A percentile compares a stretch with the other conserved stretches of the same genome.
Conservation (phyloP, 2,797 vertebrate genomes). For the Adrianichthys oophorus region DNA sequence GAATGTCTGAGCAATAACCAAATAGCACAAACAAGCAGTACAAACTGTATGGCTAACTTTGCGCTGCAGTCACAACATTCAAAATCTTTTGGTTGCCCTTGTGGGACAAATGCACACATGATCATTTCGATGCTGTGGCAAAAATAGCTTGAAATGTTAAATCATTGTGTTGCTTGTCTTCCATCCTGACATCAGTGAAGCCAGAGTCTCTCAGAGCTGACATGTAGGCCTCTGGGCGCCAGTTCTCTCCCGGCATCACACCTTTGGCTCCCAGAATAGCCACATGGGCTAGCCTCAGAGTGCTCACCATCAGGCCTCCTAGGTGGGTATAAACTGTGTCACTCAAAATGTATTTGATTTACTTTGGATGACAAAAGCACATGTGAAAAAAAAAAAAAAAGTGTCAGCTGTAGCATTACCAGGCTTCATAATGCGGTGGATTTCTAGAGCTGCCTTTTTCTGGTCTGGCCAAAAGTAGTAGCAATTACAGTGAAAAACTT, state of each 20-base stretch:
- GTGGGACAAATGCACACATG: neutral
- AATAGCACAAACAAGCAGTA: no score
- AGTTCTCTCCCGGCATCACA: conserved; percentile 55
- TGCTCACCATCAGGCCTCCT: conserved; percentile 75
- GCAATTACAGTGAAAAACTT: conserved; percentile 81
- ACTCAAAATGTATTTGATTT: neutral
- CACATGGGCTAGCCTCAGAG: conserved; percentile 46
- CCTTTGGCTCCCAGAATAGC: conserved; percentile 33
- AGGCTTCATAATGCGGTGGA: conserved; percentile 79
- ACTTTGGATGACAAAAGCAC: neutral
- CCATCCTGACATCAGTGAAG: conserved; percentile 69
- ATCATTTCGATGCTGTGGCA: conserved; percentile 67
- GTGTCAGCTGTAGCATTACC: conserved; percentile 38
- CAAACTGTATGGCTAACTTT: no score
- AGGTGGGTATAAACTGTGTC: neutral
- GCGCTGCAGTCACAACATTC: neutral
- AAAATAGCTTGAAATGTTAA: conserved; percentile 70
- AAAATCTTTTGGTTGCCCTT: neutral
- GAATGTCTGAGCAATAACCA: no score
- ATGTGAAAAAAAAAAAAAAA: neutral
- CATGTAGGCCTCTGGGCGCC: conserved; percentile 73
- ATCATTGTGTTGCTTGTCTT: conserved; percentile 44
- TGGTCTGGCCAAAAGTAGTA: conserved; percentile 82
- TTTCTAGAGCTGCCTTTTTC: conserved; percentile 56
- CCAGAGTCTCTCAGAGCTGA: conserved; percentile 66